A percentile compares a stretch with the other conserved stretches of the same genome.
Conservation (phyloP, 2,888 invertebrate species). For the Dicyrtoma fusca region DNA sequence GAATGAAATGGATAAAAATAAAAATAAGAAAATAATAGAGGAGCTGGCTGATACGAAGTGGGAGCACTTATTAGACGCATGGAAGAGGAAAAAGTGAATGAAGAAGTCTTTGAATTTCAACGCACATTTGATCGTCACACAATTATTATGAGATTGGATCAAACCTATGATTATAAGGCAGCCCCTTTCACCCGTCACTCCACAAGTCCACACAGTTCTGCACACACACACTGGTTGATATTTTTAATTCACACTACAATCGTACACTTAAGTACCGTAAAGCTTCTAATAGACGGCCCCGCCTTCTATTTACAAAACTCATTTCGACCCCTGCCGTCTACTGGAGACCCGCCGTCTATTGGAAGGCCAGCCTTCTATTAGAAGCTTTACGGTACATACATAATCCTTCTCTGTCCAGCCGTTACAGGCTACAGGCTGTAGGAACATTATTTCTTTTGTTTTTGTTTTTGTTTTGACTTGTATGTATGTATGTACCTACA, state of each 20-base stretch:
- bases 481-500: background rate
- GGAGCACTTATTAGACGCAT: background rate
- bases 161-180: constrained; percentile 17
- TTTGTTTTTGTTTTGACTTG: no score
- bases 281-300: no score
- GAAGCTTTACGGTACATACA: no score
- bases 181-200: constrained; percentile 16
- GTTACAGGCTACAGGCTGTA: no score
- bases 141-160: constrained; percentile 21
- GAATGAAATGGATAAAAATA: no score
- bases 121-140: constrained; percentile 8
- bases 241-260: constrained; percentile 25
- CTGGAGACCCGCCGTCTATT: no score
- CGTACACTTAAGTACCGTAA: no score
- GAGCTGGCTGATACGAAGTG: background rate
- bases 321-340: no score
- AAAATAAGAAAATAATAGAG: background rate
- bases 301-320: no score
- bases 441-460: no score
- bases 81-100: background rate
- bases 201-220: background rate
- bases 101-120: constrained; percentile 11
- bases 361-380: no score
- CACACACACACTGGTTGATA: constrained; percentile 8
- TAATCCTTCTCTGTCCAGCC: no score